These are phyloP conservation scores for Cacatua alba DNA, from an alignment of 2,113 vertebrate species.

Conservation along the genomic window DNA sequence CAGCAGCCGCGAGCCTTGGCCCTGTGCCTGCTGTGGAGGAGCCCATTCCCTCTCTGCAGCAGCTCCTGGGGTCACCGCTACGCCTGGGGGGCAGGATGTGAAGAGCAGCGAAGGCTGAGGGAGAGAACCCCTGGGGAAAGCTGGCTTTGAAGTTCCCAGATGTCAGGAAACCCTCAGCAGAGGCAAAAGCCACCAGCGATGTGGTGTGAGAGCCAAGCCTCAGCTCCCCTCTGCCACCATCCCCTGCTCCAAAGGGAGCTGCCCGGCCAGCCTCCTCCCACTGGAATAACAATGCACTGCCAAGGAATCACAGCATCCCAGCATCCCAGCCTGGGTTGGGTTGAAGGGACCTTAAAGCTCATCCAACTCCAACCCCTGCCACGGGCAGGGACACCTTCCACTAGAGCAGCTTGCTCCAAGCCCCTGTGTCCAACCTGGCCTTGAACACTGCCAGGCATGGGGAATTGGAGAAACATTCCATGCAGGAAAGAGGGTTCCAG, in stretches of 20 bases:
- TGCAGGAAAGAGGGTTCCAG: too few species aligned
- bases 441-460: too few species aligned
- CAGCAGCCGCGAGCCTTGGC: background rate
- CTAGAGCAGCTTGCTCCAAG: background rate
- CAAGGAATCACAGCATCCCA: background rate
- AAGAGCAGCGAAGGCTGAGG: background rate
- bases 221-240: background rate
- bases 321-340: background rate
- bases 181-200: background rate
- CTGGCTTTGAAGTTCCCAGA: background rate
- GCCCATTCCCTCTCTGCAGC: background rate
- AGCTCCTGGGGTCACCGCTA: rapidly evolving
- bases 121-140: background rate
- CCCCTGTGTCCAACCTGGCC: too few species aligned
- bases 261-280: background rate
- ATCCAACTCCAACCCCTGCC: background rate
- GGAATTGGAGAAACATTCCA: too few species aligned
- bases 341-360: background rate
- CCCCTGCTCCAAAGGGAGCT: rapidly evolving
- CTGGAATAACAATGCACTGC: background rate
- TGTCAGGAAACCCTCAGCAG: background rate
- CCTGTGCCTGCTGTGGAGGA: rapidly evolving
- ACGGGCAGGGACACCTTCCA: background rate
- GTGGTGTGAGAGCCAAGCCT: background rate
- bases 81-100: rapidly evolving